Evolutionary conservation across 1,140 invertebrate genomes (phyloP).

Genomic region (Dendrolimus kikuchii): DNA sequence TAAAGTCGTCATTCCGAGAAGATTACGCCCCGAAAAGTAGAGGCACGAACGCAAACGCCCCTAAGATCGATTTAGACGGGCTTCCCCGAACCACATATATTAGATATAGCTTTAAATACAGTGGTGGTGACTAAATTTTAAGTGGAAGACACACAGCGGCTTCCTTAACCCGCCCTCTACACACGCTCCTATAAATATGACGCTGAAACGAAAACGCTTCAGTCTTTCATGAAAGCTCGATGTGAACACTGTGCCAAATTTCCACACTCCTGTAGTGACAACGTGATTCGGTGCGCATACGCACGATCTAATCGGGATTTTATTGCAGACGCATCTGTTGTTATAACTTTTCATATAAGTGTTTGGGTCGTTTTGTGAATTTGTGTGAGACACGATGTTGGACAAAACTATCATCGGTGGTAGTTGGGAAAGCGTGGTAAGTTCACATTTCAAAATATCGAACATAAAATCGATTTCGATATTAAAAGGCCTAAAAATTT

Average conservation of each 20-base stretch:
- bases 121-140: constrained; percentile 45
- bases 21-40: background rate
- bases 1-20: constrained; percentile 3
- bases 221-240: constrained; percentile 55
- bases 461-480: no score
- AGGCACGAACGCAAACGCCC: constrained; percentile 11
- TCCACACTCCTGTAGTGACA: constrained; percentile 27
- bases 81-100: constrained; percentile 55
- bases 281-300: constrained; percentile 41
- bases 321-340: no score
- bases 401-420: constrained; percentile 57
- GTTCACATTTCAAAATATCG: constrained; percentile 15
- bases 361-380: constrained; percentile 22
- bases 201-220: constrained; percentile 42
- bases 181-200: constrained; percentile 57
- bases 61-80: constrained; percentile 38
- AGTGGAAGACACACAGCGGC: constrained; percentile 51
- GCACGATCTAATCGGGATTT: constrained; percentile 1
- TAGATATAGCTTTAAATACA: constrained; percentile 42
- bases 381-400: constrained; percentile 45
- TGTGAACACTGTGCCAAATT: constrained; percentile 48
- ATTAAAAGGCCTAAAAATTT: no score
- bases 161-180: constrained; percentile 54
- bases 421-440: constrained; percentile 68
- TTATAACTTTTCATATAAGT: constrained; percentile 5